Evolutionary conservation across 2,113 vertebrate genomes (phyloP).

Genomic region (Acanthochromis polyacanthus): DNA sequence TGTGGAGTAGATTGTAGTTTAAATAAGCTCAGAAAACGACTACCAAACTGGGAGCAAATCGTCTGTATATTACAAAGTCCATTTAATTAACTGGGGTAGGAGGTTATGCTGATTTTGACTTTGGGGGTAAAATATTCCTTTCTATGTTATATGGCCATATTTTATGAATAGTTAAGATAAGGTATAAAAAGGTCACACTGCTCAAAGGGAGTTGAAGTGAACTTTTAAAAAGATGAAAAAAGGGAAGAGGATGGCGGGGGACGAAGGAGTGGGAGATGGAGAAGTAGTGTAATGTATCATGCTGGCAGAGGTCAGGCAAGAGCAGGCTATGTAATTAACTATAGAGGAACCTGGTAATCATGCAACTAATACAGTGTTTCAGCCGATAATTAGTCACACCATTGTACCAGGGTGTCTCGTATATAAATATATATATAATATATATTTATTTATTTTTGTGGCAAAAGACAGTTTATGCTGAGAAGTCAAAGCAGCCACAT

Average conservation of each 20-base stretch:
- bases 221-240: conserved; percentile 60
- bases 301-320: conserved; percentile 81
- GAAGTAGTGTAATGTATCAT: conserved; percentile 76
- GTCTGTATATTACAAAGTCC: conserved; percentile 14
- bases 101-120: conserved; percentile 55
- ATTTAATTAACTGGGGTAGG: conserved; percentile 58
- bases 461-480: neutral
- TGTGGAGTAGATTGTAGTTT: neutral
- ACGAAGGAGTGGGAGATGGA: conserved; percentile 49
- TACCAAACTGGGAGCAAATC: conserved; percentile 31
- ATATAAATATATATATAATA: conserved; percentile 28
- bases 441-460: neutral
- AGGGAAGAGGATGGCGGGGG: neutral
- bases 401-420: conserved; percentile 56
- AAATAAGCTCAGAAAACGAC: conserved; percentile 7
- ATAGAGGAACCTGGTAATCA: conserved; percentile 81
- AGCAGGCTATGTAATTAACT: conserved; percentile 83
- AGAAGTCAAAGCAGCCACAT: neutral
- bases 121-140: conserved; percentile 31
- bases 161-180: conserved; percentile 65
- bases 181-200: conserved; percentile 60
- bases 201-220: conserved; percentile 56
- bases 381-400: conserved; percentile 81
- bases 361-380: conserved; percentile 83
- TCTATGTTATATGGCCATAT: conserved; percentile 48